Percentiles rank a stretch among this genome's conserved stretches.
These are phyloP conservation scores for Amphiprion percula DNA, from an alignment of 2,113 vertebrate genomes.

Conservation along the genomic window DNA sequence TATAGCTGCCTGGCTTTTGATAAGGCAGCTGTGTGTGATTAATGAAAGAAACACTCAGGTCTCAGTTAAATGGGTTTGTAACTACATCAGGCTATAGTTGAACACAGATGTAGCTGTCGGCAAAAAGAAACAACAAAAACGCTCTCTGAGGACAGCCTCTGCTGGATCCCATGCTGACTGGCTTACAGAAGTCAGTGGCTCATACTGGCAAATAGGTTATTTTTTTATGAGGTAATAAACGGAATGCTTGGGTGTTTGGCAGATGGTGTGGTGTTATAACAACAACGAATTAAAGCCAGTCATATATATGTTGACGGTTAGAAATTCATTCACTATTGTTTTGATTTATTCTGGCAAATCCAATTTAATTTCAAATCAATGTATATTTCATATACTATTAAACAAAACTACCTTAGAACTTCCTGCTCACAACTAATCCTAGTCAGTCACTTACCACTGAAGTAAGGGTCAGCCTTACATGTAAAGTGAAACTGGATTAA, in stretches of 20 bases:
- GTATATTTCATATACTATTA: neutral
- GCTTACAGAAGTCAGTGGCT: slow-evolving; percentile 23
- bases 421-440: neutral
- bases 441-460: neutral
- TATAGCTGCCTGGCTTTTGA: slow-evolving; percentile 36
- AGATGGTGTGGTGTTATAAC: neutral
- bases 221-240: slow-evolving; percentile 26
- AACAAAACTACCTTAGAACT: neutral
- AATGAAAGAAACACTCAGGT: neutral
- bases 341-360: neutral
- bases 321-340: neutral
- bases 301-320: neutral
- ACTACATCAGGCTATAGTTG: slow-evolving; percentile 17
- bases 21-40: slow-evolving; percentile 26
- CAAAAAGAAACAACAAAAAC: neutral
- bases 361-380: neutral
- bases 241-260: slow-evolving; percentile 5
- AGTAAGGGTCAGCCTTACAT: neutral
- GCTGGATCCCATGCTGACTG: slow-evolving; percentile 10
- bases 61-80: slow-evolving; percentile 19
- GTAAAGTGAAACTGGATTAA: neutral
- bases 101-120: slow-evolving; percentile 13
- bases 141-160: neutral
- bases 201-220: neutral
- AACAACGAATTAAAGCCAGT: neutral